A percentile compares a stretch with the other conserved stretches of the same genome.
phyloP scores from a whole-genome alignment of 2,113 vertebrate genomes.

The Phycodurus eques region DNA sequence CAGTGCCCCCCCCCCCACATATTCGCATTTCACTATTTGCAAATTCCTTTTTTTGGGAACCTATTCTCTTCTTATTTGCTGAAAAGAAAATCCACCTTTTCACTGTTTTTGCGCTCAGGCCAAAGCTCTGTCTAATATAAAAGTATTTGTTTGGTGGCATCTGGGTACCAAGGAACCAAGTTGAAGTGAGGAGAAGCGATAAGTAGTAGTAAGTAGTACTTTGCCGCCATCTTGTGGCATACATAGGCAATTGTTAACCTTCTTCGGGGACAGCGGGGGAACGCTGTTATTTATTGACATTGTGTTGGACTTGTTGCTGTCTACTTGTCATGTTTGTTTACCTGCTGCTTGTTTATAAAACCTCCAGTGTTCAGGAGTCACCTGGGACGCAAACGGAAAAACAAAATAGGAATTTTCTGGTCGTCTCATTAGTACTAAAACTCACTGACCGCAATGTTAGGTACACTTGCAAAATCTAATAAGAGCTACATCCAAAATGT shows the following conservation, averaged over 20 bases:
- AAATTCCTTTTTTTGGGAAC: not conserved
- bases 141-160: not conserved
- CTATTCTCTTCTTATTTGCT: not conserved
- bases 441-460: not conserved
- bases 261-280: not conserved
- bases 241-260: not conserved
- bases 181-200: not conserved
- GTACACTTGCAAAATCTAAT: not conserved
- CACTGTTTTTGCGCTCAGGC: not conserved
- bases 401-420: not conserved
- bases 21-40: not conserved
- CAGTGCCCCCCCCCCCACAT: not conserved
- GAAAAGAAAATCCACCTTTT: not conserved
- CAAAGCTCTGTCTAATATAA: not conserved
- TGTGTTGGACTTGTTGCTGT: constrained; percentile 40
- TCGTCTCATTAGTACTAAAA: not conserved
- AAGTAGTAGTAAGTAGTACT: not conserved
- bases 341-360: constrained; percentile 47
- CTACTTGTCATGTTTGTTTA: constrained; percentile 42
- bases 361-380: not conserved
- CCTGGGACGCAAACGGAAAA: not conserved
- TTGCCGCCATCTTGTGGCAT: not conserved
- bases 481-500: not conserved
- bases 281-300: constrained; percentile 18
- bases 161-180: not conserved